These are phyloP conservation scores for Dorcus parallelipipedus DNA, from an alignment of 2,888 invertebrate species.

Conservation along the genomic window DNA sequence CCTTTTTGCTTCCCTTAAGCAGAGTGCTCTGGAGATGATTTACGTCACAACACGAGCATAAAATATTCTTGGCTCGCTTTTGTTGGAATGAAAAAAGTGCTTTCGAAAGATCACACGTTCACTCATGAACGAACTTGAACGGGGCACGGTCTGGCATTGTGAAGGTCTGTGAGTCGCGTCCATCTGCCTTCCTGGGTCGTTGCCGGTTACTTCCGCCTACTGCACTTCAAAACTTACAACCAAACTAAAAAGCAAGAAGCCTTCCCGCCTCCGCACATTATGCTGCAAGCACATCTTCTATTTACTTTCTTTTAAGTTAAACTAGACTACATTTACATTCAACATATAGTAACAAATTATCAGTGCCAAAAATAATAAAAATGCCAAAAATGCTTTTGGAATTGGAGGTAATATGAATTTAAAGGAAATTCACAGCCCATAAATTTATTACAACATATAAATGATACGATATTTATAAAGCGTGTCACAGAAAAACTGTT, in stretches of 20 bases:
- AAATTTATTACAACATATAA: no score
- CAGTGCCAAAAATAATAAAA: no score
- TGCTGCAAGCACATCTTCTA: background rate
- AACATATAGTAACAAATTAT: no score
- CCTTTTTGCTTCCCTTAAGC: background rate
- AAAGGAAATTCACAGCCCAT: no score
- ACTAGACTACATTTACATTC: no score
- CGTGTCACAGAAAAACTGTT: no score
- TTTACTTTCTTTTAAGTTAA: no score
- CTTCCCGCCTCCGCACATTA: constrained; percentile 6
- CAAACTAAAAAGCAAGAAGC: constrained; percentile 28
- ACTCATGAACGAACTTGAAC: constrained; percentile 28
- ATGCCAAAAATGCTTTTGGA: no score
- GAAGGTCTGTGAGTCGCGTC: constrained; percentile 26
- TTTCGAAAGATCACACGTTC: constrained; percentile 29
- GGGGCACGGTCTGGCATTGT: constrained; percentile 25
- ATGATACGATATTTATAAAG: no score
- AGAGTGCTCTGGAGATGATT: constrained; percentile 5
- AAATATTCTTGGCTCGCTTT: constrained; percentile 15
- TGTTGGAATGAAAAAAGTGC: constrained; percentile 17
- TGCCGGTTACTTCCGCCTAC: constrained; percentile 51
- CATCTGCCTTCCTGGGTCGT: constrained; percentile 44
- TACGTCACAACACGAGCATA: constrained; percentile 8
- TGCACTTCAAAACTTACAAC: constrained; percentile 38
- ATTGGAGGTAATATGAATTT: no score